These are phyloP conservation scores for Ridgeia piscesae DNA, from an alignment of 1,140 invertebrate genomes.

Conservation along the genomic window DNA sequence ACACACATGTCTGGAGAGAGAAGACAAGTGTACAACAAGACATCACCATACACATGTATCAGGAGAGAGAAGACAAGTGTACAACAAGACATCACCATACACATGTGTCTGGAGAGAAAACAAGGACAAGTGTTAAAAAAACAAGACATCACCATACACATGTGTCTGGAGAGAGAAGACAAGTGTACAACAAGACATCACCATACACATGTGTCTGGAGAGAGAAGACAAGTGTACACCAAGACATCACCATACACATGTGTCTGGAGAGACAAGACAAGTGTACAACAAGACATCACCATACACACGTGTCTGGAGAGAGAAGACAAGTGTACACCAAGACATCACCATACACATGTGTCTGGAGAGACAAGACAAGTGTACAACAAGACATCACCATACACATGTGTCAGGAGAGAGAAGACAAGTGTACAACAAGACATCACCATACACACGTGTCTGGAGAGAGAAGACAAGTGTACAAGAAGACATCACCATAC, in stretches of 20 bases:
- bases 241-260: neutral
- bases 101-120: neutral
- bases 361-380: neutral
- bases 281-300: neutral
- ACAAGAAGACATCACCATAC: neutral
- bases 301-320: neutral
- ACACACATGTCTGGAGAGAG: neutral
- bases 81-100: neutral
- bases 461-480: neutral
- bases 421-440: neutral
- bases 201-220: neutral
- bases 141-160: neutral
- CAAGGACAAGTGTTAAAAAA: neutral
- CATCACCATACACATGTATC: neutral
- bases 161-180: neutral
- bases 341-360: neutral
- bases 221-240: neutral
- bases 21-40: neutral
- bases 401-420: neutral
- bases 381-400: neutral
- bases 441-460: neutral
- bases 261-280: neutral
- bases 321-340: neutral
- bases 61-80: neutral
- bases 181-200: neutral